A percentile compares a stretch with the other conserved stretches of the same genome.
phyloP scores from a whole-genome alignment of 2,888 invertebrate species.

The Andrena minutula region DNA sequence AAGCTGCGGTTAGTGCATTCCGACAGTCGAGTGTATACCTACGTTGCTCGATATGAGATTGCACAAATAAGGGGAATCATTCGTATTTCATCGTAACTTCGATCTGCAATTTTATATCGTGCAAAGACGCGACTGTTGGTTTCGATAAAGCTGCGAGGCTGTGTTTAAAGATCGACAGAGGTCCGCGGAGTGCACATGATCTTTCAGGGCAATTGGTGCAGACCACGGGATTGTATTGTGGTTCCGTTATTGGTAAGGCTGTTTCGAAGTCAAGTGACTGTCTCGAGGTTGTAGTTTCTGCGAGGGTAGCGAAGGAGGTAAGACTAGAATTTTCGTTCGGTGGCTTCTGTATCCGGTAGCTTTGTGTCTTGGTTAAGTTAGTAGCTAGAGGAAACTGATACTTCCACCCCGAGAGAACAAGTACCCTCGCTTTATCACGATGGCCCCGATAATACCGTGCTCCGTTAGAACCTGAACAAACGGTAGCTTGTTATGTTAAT shows the following conservation, averaged over 20 bases:
- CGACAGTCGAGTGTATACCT: neutral
- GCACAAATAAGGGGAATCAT: neutral
- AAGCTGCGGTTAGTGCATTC: neutral
- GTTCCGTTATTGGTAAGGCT: neutral
- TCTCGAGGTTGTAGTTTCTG: slow-evolving; percentile 7
- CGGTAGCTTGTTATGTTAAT: slow-evolving; percentile 78
- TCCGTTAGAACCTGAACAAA: slow-evolving; percentile 69
- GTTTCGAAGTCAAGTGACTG: slow-evolving; percentile 21
- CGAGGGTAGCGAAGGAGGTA: neutral
- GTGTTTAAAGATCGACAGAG: slow-evolving; percentile 22
- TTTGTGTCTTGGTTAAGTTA: slow-evolving; percentile 27
- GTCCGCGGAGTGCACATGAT: neutral
- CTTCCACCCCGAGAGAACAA: slow-evolving; percentile 44
- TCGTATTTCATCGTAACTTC: neutral
- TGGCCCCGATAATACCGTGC: slow-evolving; percentile 73
- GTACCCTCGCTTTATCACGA: slow-evolving; percentile 71
- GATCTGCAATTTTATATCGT: neutral
- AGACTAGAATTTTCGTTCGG: slow-evolving; percentile 56
- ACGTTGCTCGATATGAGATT: neutral
- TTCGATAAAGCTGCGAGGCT: too few relatives aligned
- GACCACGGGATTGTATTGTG: slow-evolving; percentile 4
- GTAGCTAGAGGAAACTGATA: slow-evolving; percentile 56
- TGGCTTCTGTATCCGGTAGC: slow-evolving; percentile 25
- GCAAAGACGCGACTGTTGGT: neutral
- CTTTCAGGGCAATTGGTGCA: neutral